Evolutionary conservation across 2,888 invertebrate genomes (phyloP), one percentile per base, ranked within the genome.

Genomic region (Cataglyphis altisquamis): DNA sequence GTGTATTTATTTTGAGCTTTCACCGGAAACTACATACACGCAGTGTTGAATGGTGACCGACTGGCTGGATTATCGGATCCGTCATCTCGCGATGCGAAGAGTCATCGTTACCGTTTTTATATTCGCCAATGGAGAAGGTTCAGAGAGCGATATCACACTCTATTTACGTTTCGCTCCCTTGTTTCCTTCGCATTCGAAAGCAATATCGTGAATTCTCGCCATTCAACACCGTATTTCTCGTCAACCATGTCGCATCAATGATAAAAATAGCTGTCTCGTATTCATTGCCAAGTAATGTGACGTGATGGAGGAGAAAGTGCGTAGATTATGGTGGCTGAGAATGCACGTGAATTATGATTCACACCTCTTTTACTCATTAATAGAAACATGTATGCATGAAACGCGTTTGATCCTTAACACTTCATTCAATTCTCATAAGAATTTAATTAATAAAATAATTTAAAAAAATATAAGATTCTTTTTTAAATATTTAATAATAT

Each of bases 1-100:
- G 70, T 73, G 81, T 89, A 90, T 90, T 86, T 87, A 90, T 87
- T 88, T 90, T 86, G 84, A 84, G 89, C 90, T 90, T 87, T 80
- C 72, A 52, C 57, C 45, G 72, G 74, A 45, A 45, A 45, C 75
- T 82, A 70, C 78, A 48, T 36, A 6, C 6, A 36, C 32, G 32
- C 48, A n/a, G 52, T 67, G 77, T 82, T 87, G 84, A 85, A 88
- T 86, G 77, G 64, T 77, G 72, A 82, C 85, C 84, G 67, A 62
- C 67, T 2, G 25, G 41, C 67, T 52, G 90, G 90, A 88, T 90
- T 90, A 90, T 89, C 81, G 87, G 89, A 89, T 85, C 81, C 86
- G 72, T 78, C 83, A 87, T 86, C 75, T 82, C 84, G 68, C 84
- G 83, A 85, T 82, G 72, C 62, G 86, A 78, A 78, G 87, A 83